Evolutionary conservation across 1,140 invertebrate genomes (phyloP).

Genomic region (Bombyx mori): ASM3026992v2 NC_085110.1:10404001-10404500

Average conservation of each 20-base stretch:
- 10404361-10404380: conserved; percentile 19
- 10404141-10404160: conserved; percentile 13
- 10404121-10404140: conserved; percentile 16
- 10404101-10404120: conserved; percentile 39
- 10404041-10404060: conserved; percentile 19
- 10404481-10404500: conserved; percentile 44
- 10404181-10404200: conserved; percentile 23
- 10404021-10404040: conserved; percentile 13
- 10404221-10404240: conserved; percentile 55
- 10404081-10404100: conserved; percentile 26
- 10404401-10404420: conserved; percentile 33
- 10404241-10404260: conserved; percentile 48
- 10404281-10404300: conserved; percentile 49
- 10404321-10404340: conserved; percentile 46
- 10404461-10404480: conserved; percentile 29
- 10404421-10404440: conserved; percentile 17
- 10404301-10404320: conserved; percentile 53
- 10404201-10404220: conserved; percentile 47
- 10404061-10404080: conserved; percentile 24
- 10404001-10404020: conserved; percentile 11
- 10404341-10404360: conserved; percentile 35
- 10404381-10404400: conserved; percentile 14
- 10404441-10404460: conserved; percentile 16
- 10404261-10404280: conserved; percentile 51
- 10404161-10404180: conserved; percentile 20